phyloP scores from a whole-genome alignment of 1,140 invertebrate genomes.

The Leptopilina clavipes region DNA sequence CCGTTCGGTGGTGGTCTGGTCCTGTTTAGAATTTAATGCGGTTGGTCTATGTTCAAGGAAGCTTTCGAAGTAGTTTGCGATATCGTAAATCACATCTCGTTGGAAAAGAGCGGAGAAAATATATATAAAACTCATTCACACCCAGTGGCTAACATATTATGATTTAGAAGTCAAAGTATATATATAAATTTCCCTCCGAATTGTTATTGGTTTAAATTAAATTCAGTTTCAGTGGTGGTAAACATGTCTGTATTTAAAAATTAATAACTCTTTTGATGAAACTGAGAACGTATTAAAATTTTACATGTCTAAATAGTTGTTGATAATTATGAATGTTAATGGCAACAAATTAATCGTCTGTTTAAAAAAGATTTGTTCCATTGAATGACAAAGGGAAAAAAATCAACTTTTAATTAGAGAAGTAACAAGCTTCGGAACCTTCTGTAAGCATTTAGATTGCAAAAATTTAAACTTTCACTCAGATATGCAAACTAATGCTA shows the following conservation, averaged over 20 bases:
- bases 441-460: constrained; percentile 55
- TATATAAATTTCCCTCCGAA: no score
- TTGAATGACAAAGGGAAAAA: not conserved
- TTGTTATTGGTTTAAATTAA: no score
- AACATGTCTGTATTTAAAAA: no score
- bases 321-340: no score
- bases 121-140: not conserved
- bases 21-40: constrained; percentile 57
- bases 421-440: not conserved
- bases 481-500: constrained; percentile 69
- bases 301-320: no score
- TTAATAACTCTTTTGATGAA: no score
- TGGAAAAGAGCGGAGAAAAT: constrained; percentile 48
- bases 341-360: no score
- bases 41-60: constrained; percentile 40
- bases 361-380: not conserved
- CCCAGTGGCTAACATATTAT: no score
- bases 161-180: no score
- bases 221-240: no score
- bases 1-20: constrained; percentile 37
- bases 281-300: no score
- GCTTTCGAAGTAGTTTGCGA: constrained; percentile 52
- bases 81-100: constrained; percentile 59
- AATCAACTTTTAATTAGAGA: constrained; percentile 11
- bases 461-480: constrained; percentile 69